Percentiles rank a stretch among this genome's conserved stretches.
Conservation (phyloP, 2,113 vertebrate genomes). For the Australoheros scitulus region DNA sequence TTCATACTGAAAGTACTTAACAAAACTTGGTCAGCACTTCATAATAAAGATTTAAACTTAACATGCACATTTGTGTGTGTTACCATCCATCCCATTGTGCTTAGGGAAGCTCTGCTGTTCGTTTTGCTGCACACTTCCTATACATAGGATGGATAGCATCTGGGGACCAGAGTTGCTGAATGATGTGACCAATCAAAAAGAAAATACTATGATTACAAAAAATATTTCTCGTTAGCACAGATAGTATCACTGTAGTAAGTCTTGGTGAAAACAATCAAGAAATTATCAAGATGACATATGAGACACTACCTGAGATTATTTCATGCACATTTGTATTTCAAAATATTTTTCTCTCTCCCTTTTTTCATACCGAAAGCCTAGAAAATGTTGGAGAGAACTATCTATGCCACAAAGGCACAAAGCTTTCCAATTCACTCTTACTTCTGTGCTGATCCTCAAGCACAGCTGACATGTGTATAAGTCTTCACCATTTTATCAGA, state of each 20-base stretch:
- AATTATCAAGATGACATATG: slow-evolving; percentile 35
- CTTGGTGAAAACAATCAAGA: slow-evolving; percentile 2
- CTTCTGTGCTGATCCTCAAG: slow-evolving; percentile 57
- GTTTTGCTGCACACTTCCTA: not conserved
- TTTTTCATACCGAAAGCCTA: slow-evolving; percentile 32
- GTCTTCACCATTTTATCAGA: slow-evolving; percentile 74
- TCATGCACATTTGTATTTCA: slow-evolving; percentile 16
- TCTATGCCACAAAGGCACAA: slow-evolving; percentile 53
- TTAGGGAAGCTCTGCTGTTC: not conserved
- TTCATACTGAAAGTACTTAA: not conserved
- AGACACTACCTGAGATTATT: slow-evolving; percentile 29
- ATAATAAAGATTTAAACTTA: not conserved
- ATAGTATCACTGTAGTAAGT: slow-evolving; percentile 11
- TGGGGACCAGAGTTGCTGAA: slow-evolving; percentile 15
- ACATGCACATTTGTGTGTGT: not conserved
- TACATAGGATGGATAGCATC: slow-evolving; percentile 13
- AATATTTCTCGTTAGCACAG: slow-evolving; percentile 20
- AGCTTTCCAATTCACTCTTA: slow-evolving; percentile 40
- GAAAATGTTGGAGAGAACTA: slow-evolving; percentile 28
- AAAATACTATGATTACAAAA: slow-evolving; percentile 13
- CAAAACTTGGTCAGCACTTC: not conserved
- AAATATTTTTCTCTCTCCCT: not conserved
- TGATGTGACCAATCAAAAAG: slow-evolving; percentile 15
- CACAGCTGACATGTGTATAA: slow-evolving; percentile 70
- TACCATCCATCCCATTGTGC: not conserved